Evolutionary conservation across 2,797 vertebrate genomes (phyloP).

Genomic region (Lacerta agilis): DNA sequence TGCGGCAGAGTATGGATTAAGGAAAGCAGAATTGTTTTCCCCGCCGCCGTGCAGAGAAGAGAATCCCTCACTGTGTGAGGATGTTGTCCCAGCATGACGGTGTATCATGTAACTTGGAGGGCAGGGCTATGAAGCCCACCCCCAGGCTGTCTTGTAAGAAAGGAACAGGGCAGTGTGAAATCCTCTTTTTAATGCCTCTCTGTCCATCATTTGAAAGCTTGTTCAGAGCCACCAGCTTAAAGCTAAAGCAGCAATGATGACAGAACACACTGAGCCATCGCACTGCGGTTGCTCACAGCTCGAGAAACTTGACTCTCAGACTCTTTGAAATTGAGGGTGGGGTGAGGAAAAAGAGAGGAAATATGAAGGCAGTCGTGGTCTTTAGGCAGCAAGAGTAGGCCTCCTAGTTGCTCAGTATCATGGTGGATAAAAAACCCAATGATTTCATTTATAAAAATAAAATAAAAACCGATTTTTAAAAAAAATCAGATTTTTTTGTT

Average conservation of each 20-base stretch:
- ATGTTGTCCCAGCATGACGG: background rate
- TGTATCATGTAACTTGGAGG: background rate
- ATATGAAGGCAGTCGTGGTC: background rate
- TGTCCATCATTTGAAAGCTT: background rate
- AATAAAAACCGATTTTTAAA: no score
- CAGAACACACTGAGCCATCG: background rate
- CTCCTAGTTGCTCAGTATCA: background rate
- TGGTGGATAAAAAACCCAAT: no score
- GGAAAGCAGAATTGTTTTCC: no score
- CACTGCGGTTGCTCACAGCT: background rate
- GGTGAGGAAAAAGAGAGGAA: background rate
- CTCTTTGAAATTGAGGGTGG: background rate
- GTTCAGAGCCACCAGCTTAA: background rate
- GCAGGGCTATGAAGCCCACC: background rate
- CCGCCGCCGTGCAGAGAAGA: no score
- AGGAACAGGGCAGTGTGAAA: background rate
- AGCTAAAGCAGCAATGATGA: background rate
- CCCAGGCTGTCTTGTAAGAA: constrained; percentile 1
- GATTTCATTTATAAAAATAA: no score
- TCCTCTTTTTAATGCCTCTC: background rate
- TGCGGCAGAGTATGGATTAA: background rate
- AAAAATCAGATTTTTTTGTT: no score
- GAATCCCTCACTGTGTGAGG: background rate
- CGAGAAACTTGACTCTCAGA: background rate
- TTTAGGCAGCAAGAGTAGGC: background rate